These are phyloP conservation scores for Verasper variegatus DNA, from an alignment of 2,113 vertebrate species.

Conservation along the genomic window DNA sequence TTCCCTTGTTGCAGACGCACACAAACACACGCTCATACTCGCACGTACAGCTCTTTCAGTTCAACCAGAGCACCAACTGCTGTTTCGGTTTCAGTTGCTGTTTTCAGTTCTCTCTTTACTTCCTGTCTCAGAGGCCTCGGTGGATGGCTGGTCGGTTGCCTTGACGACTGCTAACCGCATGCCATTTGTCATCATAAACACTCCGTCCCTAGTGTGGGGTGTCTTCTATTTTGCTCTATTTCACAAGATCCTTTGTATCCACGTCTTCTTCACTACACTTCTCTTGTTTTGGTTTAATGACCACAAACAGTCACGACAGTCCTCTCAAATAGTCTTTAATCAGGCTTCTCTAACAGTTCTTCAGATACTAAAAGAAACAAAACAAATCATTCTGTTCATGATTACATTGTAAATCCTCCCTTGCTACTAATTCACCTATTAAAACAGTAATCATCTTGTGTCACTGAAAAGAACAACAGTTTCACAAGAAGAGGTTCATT, in stretches of 20 bases:
- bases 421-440: background rate
- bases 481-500: background rate
- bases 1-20: background rate
- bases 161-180: slow-evolving; percentile 39
- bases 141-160: slow-evolving; percentile 21
- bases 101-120: slow-evolving; percentile 63
- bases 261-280: background rate
- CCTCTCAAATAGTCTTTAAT: too few species aligned
- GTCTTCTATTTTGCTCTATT: background rate
- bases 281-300: background rate
- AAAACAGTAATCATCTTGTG: background rate
- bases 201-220: background rate
- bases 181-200: slow-evolving; percentile 36
- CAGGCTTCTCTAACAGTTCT: background rate
- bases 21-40: background rate
- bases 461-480: background rate
- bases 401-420: background rate
- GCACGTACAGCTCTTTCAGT: background rate
- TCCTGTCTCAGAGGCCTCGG: slow-evolving; percentile 56
- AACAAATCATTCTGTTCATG: background rate
- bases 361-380: too few species aligned
- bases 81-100: slow-evolving; percentile 71
- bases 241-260: background rate
- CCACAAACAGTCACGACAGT: too few species aligned
- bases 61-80: slow-evolving; percentile 31